Percentiles rank a stretch among this genome's conserved stretches.
These are phyloP conservation scores for Pogonomyrmex barbatus DNA, from an alignment of 1,140 invertebrate species.

Conservation along the genomic window DNA sequence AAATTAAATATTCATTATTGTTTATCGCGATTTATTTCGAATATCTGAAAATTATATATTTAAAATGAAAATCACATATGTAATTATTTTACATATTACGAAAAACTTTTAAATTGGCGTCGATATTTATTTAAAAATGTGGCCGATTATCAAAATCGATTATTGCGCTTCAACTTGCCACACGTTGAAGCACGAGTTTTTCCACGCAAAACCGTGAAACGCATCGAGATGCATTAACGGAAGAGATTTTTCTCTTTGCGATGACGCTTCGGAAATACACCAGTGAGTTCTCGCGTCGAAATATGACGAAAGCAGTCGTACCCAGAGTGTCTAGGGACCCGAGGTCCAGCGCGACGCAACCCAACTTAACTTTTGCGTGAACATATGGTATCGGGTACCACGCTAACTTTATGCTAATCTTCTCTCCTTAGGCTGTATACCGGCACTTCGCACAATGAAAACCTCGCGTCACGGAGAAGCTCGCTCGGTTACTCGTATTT, in stretches of 20 bases:
- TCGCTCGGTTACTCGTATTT: constrained; percentile 24
- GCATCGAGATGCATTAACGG: constrained; percentile 8
- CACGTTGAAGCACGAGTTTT: neutral
- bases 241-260: constrained; percentile 48
- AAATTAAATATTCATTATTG: neutral
- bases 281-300: constrained; percentile 62
- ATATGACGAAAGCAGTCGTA: constrained; percentile 73
- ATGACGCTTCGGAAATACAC: constrained; percentile 62
- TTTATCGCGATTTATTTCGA: neutral
- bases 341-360: constrained; percentile 70
- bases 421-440: constrained; percentile 65
- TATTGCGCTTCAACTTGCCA: neutral
- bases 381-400: constrained; percentile 62
- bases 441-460: constrained; percentile 49
- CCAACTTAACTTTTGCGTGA: constrained; percentile 76
- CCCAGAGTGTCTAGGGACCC: constrained; percentile 68
- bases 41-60: neutral
- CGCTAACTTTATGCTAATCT: constrained; percentile 77
- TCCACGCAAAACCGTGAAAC: neutral
- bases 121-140: neutral
- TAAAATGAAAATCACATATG: neutral
- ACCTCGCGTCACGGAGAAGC: neutral
- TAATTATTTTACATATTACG: neutral
- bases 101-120: neutral
- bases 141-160: neutral